phyloP scores from a whole-genome alignment of 2,888 invertebrate genomes.

The Leucoma salicis region DNA sequence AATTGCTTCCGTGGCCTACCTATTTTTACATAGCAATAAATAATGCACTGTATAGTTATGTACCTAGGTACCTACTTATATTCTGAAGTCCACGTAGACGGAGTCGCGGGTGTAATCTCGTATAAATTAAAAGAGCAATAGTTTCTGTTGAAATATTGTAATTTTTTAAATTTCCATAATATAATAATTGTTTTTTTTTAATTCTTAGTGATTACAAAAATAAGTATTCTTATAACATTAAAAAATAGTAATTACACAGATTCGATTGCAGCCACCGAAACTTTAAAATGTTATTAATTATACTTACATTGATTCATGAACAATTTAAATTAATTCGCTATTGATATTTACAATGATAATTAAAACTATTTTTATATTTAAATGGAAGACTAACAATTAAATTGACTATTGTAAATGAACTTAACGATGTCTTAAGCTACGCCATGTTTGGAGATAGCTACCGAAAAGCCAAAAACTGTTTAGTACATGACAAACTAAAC shows the following conservation, averaged over 20 bases:
- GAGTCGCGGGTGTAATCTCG: no score
- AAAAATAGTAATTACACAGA: conserved; percentile 45
- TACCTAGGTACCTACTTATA: no score
- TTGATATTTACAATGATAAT: conserved; percentile 58
- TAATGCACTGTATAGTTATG: background rate
- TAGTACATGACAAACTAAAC: conserved; percentile 57
- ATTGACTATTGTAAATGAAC: conserved; percentile 58
- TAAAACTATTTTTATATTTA: conserved; percentile 15
- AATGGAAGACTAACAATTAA: conserved; percentile 58
- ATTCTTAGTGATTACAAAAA: conserved; percentile 72
- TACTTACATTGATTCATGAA: conserved; percentile 29
- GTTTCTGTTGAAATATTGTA: conserved; percentile 59
- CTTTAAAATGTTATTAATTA: conserved; percentile 32
- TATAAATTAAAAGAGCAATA: conserved; percentile 25
- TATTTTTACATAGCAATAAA: no score
- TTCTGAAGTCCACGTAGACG: no score
- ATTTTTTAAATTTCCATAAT: conserved; percentile 64
- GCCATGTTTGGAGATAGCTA: conserved; percentile 56
- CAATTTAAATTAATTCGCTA: conserved; percentile 28
- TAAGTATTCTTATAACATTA: conserved; percentile 52
- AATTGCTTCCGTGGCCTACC: no score
- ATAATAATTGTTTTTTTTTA: conserved; percentile 42
- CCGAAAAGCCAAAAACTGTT: conserved; percentile 35
- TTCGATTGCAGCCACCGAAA: conserved; percentile 47
- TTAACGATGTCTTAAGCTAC: conserved; percentile 45